phyloP scores from a whole-genome alignment of 2,888 invertebrate genomes.

The Diaphora mendica region DNA sequence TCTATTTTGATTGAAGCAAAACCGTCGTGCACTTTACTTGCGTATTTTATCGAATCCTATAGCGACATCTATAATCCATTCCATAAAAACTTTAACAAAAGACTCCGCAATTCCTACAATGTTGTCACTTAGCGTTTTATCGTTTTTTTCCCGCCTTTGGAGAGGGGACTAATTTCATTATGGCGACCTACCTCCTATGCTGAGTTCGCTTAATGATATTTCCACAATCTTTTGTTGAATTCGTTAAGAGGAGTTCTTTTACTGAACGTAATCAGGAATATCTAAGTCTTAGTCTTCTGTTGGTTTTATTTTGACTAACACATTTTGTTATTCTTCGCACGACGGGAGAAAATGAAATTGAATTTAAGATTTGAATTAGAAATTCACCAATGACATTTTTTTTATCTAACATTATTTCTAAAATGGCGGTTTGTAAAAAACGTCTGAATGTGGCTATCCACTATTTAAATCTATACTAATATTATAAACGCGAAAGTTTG shows the following conservation, averaged over 20 bases:
- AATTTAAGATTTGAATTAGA: background rate
- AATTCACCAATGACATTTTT: background rate
- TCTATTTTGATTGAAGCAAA: background rate
- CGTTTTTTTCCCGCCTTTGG: constrained; percentile 20
- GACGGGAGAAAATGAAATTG: background rate
- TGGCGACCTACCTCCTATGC: constrained; percentile 26
- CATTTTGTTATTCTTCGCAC: background rate
- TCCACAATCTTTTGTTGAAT: constrained; percentile 22
- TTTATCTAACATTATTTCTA: background rate
- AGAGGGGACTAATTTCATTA: constrained; percentile 51
- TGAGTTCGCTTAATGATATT: constrained; percentile 40
- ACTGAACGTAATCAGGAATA: constrained; percentile 4
- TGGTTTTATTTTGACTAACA: background rate
- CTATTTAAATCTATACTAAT: too few relatives aligned
- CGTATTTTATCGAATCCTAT: background rate
- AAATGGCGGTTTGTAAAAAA: background rate
- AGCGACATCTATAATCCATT: constrained; percentile 21
- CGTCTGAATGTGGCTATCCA: background rate
- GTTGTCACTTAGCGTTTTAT: constrained; percentile 19
- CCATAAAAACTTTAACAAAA: constrained; percentile 20
- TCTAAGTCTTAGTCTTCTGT: background rate
- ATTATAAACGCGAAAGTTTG: too few relatives aligned
- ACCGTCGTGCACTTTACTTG: background rate
- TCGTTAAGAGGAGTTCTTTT: constrained; percentile 9
- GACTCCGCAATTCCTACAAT: constrained; percentile 11